Percentiles rank a stretch among this genome's conserved stretches.
Conservation (phyloP, 2,888 invertebrate genomes). For the Neocrepidodera transversa region DNA sequence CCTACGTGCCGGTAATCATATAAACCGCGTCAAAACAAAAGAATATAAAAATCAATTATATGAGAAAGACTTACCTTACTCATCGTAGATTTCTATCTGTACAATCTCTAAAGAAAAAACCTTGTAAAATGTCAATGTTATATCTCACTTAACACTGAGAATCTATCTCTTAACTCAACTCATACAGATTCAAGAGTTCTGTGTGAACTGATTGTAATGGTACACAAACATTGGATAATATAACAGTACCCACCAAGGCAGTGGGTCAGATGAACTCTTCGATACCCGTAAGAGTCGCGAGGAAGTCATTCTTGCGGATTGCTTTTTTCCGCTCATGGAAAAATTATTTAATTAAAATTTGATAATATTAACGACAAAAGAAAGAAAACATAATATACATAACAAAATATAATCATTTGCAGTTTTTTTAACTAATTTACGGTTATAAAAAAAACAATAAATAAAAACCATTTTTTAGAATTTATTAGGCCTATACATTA, state of each 20-base stretch:
- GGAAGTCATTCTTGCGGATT: slow-evolving; percentile 9
- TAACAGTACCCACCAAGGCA: slow-evolving; percentile 44
- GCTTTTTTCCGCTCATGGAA: too few relatives aligned
- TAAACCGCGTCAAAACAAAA: slow-evolving; percentile 5
- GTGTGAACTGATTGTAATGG: slow-evolving; percentile 36
- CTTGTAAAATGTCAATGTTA: slow-evolving; percentile 27
- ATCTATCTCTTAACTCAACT: slow-evolving; percentile 25
- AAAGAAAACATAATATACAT: too few relatives aligned
- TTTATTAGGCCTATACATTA: too few relatives aligned
- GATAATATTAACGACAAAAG: too few relatives aligned
- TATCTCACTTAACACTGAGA: slow-evolving; percentile 24
- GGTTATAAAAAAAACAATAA: too few relatives aligned
- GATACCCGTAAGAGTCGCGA: slow-evolving; percentile 4
- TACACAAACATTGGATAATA: slow-evolving; percentile 39
- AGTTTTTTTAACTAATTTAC: too few relatives aligned
- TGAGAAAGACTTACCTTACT: slow-evolving; percentile 37
- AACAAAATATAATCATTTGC: too few relatives aligned
- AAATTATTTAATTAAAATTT: too few relatives aligned
- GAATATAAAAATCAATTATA: slow-evolving; percentile 18
- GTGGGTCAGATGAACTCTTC: slow-evolving; percentile 40
- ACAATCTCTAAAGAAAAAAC: slow-evolving; percentile 6
- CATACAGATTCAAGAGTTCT: slow-evolving; percentile 25
- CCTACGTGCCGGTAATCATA: slow-evolving; percentile 34
- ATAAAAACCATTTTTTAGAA: too few relatives aligned
- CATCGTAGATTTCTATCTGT: slow-evolving; percentile 25